phyloP scores from a whole-genome alignment of 2,888 invertebrate species.

The Sericinus montela region DNA sequence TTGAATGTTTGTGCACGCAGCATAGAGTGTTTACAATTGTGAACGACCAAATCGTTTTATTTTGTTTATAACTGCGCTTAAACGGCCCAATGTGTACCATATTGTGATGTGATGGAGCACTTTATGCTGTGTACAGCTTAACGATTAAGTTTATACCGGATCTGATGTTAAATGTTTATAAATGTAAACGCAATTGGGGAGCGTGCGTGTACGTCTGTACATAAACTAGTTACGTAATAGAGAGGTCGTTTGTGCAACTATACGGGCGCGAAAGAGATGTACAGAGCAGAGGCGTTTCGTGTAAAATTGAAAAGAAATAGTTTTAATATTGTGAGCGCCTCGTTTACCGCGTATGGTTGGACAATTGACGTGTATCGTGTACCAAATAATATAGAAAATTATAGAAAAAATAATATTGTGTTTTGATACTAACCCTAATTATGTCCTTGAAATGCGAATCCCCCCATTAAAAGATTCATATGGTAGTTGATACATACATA shows the following conservation, averaged over 20 bases:
- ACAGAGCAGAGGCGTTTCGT: conserved; percentile 12
- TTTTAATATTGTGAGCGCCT: conserved; percentile 12
- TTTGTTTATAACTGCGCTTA: neutral
- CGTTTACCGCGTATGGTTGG: conserved; percentile 56
- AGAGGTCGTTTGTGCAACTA: conserved; percentile 56
- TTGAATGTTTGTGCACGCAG: conserved; percentile 16
- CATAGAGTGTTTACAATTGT: neutral
- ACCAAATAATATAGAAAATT: conserved; percentile 72
- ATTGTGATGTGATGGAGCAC: conserved; percentile 9
- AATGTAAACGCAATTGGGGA: conserved; percentile 30
- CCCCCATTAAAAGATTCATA: too few species aligned
- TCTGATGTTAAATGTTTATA: conserved; percentile 38
- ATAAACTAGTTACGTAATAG: conserved; percentile 38
- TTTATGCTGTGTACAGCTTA: conserved; percentile 23
- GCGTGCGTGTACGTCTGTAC: conserved; percentile 36
- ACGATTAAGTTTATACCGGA: conserved; percentile 29
- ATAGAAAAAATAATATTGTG: conserved; percentile 43
- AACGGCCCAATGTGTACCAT: conserved; percentile 3
- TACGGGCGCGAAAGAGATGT: conserved; percentile 38
- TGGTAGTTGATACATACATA: too few species aligned
- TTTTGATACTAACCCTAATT: too few species aligned
- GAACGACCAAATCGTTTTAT: neutral
- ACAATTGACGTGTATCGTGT: conserved; percentile 53
- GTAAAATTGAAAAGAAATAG: neutral
- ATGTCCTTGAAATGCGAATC: too few species aligned